Percentiles rank a stretch among this genome's conserved stretches.
These are phyloP conservation scores for Megalops cyprinoides DNA, from an alignment of 2,797 vertebrate species.

Conservation along the genomic window DNA sequence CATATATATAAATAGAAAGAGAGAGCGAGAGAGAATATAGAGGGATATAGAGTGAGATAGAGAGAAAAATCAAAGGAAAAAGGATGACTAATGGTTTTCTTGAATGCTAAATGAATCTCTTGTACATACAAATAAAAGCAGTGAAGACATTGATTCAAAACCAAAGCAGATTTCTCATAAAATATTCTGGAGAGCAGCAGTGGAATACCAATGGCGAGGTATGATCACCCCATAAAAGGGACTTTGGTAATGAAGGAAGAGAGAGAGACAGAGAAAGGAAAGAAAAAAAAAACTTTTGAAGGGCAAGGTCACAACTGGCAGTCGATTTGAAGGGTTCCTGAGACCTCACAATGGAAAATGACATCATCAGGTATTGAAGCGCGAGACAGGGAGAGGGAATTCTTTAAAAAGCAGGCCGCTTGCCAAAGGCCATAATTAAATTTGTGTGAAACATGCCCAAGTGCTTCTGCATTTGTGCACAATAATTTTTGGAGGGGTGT, in stretches of 20 bases:
- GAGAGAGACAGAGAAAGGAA: conserved; percentile 8
- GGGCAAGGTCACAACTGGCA: conserved; percentile 71
- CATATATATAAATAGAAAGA: neutral
- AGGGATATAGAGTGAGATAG: no score
- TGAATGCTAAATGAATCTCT: neutral
- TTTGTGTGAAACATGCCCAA: conserved; percentile 90
- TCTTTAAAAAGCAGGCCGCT: conserved; percentile 84
- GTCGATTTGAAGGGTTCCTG: conserved; percentile 85
- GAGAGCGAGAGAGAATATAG: no score
- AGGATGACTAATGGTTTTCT: no score
- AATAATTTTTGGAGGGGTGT: conserved; percentile 74
- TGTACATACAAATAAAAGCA: neutral
- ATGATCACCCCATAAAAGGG: conserved; percentile 74
- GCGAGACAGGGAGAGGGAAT: conserved; percentile 76
- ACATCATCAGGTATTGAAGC: conserved; percentile 90
- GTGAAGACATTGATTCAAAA: neutral
- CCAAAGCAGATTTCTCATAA: conserved; percentile 70
- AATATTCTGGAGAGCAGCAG: conserved; percentile 64
- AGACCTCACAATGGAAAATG: conserved; percentile 81
- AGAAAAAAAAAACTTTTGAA: conserved; percentile 60
- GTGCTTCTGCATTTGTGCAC: conserved; percentile 82
- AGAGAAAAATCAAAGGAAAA: no score
- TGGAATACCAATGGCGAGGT: conserved; percentile 57
- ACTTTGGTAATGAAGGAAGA: conserved; percentile 72
- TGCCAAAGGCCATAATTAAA: conserved; percentile 91